phyloP scores from a whole-genome alignment of 2,113 vertebrate species.

The Melanerpes aurifrons region DNA sequence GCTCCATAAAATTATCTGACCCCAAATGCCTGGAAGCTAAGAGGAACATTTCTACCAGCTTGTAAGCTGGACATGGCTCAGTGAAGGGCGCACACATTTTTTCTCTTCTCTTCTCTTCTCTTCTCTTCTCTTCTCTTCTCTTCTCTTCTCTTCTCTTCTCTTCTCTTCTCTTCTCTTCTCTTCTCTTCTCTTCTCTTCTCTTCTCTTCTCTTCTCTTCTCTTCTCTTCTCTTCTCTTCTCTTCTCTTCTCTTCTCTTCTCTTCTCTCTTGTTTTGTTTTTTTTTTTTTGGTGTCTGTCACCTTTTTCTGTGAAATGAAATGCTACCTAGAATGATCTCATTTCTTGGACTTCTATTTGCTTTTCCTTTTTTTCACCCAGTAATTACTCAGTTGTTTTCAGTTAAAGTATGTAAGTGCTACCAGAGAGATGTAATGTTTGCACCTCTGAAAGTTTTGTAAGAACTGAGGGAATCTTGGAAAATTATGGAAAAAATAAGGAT shows the following conservation, averaged over 20 bases:
- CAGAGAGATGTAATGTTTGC: not conserved
- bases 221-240: not conserved
- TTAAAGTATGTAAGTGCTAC: not conserved
- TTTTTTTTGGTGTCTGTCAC: not conserved
- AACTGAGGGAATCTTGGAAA: not conserved
- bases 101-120: not conserved
- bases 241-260: not conserved
- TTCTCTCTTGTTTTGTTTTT: no score
- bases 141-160: not conserved
- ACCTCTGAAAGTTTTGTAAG: not conserved
- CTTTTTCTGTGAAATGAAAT: not conserved
- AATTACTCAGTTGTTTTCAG: not conserved
- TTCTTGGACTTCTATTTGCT: not conserved
- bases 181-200: not conserved
- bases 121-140: not conserved
- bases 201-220: not conserved
- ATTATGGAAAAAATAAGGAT: not conserved
- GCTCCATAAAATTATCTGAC: not conserved
- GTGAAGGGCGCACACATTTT: not conserved
- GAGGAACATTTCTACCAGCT: not conserved
- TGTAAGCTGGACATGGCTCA: not conserved
- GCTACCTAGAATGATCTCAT: not conserved
- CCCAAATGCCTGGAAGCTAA: not conserved
- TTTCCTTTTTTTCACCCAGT: not conserved
- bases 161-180: not conserved